These are phyloP conservation scores for Tridacna gigas DNA, from an alignment of 2,888 invertebrate species.

Conservation along the genomic window DNA sequence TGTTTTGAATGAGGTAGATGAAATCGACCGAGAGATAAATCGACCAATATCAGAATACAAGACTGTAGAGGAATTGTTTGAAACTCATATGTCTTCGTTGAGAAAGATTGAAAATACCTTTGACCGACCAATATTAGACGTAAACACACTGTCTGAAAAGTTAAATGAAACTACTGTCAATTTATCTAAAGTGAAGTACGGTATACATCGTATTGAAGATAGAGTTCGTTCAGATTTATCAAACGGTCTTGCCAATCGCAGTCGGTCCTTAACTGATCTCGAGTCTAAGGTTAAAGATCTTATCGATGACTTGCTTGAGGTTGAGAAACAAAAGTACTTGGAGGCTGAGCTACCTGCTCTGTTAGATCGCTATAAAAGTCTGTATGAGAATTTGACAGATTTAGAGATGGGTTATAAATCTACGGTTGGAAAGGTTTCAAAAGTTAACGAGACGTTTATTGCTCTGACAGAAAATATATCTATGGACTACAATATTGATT, in stretches of 20 bases:
- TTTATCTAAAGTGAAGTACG: not conserved
- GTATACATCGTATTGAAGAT: not conserved
- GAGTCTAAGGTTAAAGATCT: not conserved
- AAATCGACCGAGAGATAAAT: not conserved
- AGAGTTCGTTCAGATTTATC: not conserved
- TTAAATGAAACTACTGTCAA: not conserved
- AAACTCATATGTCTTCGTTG: not conserved
- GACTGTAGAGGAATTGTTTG: not conserved
- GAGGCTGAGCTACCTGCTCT: not conserved
- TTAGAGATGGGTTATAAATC: not conserved
- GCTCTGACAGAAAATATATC: not conserved
- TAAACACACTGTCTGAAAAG: not conserved
- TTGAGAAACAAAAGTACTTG: not conserved
- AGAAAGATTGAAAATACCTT: no score
- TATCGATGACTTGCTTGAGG: not conserved
- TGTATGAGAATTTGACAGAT: not conserved
- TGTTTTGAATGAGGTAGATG: not conserved
- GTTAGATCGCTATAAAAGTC: not conserved
- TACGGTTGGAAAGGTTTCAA: not conserved
- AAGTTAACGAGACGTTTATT: not conserved
- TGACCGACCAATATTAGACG: not conserved
- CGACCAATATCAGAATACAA: not conserved
- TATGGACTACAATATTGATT: not conserved
- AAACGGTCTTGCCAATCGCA: not conserved
- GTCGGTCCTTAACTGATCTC: not conserved